Percentiles rank a stretch among this genome's conserved stretches.
Evolutionary conservation across 2,113 vertebrate genomes (phyloP).

Genomic region (Silurus meridionalis): DNA sequence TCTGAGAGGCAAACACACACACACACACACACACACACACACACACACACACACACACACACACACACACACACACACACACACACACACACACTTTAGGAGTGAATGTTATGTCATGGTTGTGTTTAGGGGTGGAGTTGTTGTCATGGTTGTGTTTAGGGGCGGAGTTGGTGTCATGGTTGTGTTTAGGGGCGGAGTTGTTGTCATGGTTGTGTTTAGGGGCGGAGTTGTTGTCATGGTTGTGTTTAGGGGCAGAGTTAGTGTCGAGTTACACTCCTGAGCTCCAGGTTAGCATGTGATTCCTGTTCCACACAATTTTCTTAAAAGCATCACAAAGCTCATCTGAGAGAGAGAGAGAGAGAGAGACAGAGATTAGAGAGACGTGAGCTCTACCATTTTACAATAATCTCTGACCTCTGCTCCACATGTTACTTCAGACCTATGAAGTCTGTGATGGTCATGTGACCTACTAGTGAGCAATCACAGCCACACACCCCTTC

Average conservation of each 20-base stretch:
- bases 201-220: neutral
- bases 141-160: neutral
- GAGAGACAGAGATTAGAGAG: neutral
- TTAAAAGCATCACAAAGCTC: neutral
- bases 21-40: conserved; percentile 20
- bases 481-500: too few relatives aligned
- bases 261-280: neutral
- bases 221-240: neutral
- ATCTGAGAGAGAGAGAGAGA: neutral
- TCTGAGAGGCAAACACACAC: conserved; percentile 62
- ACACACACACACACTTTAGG: neutral
- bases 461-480: too few relatives aligned
- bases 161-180: neutral
- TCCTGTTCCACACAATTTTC: neutral
- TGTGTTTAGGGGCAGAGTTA: neutral
- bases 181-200: neutral
- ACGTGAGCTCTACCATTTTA: neutral
- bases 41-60: conserved; percentile 23
- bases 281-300: neutral
- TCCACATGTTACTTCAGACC: too few relatives aligned
- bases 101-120: neutral
- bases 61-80: conserved; percentile 9
- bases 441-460: too few relatives aligned
- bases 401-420: neutral
- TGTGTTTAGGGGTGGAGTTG: neutral